Evolutionary conservation across 2,797 vertebrate species (phyloP), one percentile per base, ranked within the genome.

Genomic region (Mico argentatus): DNA sequence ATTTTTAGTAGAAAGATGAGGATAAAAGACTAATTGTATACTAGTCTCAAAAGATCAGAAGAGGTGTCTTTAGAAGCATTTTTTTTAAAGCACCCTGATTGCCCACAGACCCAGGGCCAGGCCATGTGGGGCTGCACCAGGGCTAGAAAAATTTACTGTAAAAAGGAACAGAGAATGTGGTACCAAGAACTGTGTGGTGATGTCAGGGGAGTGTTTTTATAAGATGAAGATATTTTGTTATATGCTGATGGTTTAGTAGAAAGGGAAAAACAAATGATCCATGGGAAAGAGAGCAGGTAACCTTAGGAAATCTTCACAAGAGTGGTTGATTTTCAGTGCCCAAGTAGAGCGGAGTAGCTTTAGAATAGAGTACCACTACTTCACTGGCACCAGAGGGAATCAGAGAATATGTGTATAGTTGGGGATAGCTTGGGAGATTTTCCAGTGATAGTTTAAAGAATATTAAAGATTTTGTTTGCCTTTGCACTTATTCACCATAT

Each of bases 1-100:
- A 87, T 48, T 95, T 95, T 75, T 73, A 79, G 15, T 83, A 80
- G 52, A 88, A 95, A 95, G 24, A 41, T 82, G 41, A 79, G 61
- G 46, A n/a, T 15, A 61, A 55, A 89, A 82, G n/a, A 83, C 48
- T 57, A 24, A 75, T 88, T 91, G 8, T 24, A 72, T 24, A 77
- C n/a, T 67, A 26, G 41, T 7, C n/a, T 70, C 50, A 91, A 57
- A 96, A 86, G 52, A 57, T 12, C 70, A 59, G 57, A 91, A 50
- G 36, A 41, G 11, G 8, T 79, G 77, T 93, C 27, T 91, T 84
- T 91, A 33, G 88, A 83, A 39, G 30, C n/a, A 70, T 39, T 86
- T 86, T 55, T 52, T 55, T 55, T 22, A 22, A 55, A 55, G 52
- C 52, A 55, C 52, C 20, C 20, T 3, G 7, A 22, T 22, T 8